A percentile compares a stretch with the other conserved stretches of the same genome.
Evolutionary conservation across 1,140 invertebrate genomes (phyloP).

Genomic region (Nephila pilipes): DNA sequence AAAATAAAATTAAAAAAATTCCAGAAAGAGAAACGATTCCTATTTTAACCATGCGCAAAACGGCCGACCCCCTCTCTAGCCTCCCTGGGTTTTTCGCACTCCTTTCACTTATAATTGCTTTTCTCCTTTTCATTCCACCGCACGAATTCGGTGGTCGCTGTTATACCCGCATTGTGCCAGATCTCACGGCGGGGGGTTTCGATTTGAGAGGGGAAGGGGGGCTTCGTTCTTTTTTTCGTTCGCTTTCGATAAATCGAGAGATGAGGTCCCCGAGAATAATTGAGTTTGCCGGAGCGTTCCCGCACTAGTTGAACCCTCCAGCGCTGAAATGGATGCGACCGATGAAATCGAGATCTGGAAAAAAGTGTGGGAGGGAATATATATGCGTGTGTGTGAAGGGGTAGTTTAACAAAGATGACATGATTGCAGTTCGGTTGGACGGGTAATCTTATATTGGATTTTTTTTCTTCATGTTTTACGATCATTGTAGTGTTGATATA

Average conservation of each 20-base stretch:
- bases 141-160: constrained; percentile 20
- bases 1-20: background rate
- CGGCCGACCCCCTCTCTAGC: background rate
- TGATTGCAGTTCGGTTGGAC: no score
- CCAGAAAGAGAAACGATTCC: background rate
- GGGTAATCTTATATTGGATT: no score
- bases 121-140: constrained; percentile 19
- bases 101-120: constrained; percentile 59
- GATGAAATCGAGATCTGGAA: constrained; percentile 45
- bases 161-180: constrained; percentile 11
- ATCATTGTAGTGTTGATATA: no score
- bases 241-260: constrained; percentile 55
- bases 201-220: background rate
- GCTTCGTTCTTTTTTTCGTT: background rate
- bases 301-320: constrained; percentile 1
- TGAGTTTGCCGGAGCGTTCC: constrained; percentile 26
- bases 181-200: background rate
- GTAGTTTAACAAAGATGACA: no score
- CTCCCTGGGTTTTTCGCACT: background rate
- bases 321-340: constrained; percentile 42
- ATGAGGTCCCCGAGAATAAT: constrained; percentile 49
- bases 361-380: no score
- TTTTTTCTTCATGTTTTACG: no score
- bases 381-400: no score
- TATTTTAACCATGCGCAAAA: background rate